These are phyloP conservation scores for Emys orbicularis DNA, from an alignment of 2,797 vertebrate genomes.

Conservation along the genomic window DNA sequence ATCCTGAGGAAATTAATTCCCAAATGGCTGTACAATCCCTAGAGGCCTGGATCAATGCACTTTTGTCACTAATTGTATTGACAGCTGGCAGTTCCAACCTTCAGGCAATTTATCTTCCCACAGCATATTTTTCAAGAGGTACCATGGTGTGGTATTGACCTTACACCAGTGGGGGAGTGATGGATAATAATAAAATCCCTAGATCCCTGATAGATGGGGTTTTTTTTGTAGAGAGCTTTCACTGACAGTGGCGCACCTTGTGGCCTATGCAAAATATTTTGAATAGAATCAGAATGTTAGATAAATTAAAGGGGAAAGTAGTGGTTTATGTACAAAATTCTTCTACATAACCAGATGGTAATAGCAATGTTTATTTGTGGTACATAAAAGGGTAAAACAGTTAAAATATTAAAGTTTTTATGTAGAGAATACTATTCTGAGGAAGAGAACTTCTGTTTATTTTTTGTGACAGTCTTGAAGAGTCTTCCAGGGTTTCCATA, in stretches of 20 bases:
- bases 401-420: background rate
- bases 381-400: background rate
- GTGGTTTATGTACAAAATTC: background rate
- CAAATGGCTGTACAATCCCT: constrained; percentile 59
- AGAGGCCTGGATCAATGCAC: constrained; percentile 3
- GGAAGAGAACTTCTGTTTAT: background rate
- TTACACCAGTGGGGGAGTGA: constrained; percentile 57
- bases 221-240: constrained; percentile 41
- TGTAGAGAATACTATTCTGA: background rate
- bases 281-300: constrained; percentile 35
- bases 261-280: constrained; percentile 17
- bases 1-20: constrained; percentile 69
- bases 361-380: background rate
- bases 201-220: constrained; percentile 64
- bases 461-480: background rate
- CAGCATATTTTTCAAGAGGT: constrained; percentile 74
- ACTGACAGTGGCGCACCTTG: background rate
- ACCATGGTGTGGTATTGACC: constrained; percentile 73
- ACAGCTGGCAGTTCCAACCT: constrained; percentile 74
- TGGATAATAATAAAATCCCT: constrained; percentile 65
- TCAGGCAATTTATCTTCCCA: constrained; percentile 64
- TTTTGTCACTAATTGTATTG: constrained; percentile 73
- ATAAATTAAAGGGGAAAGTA: constrained; percentile 39
- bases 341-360: constrained; percentile 15
- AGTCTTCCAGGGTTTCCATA: background rate